Evolutionary conservation across 2,797 vertebrate species (phyloP).

Genomic region (Pangasius sanitwongsei): DNA sequence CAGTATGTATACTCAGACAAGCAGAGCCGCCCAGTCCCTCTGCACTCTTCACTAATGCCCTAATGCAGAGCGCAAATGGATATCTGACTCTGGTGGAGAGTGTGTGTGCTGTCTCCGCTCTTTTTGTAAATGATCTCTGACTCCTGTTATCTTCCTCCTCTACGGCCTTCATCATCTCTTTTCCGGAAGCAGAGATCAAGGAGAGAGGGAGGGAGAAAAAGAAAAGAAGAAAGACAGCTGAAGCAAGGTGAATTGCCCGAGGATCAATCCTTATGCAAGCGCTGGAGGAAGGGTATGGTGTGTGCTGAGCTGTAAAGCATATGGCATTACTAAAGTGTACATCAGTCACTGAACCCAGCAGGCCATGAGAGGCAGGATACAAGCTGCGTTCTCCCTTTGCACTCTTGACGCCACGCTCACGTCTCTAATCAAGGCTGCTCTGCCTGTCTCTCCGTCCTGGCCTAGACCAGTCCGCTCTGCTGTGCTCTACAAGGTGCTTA

Average conservation of each 20-base stretch:
- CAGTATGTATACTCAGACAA: background rate
- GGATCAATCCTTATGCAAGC: constrained; percentile 42
- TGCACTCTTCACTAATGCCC: constrained; percentile 1
- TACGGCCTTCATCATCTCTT: constrained; percentile 25
- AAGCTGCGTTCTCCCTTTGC: constrained; percentile 20
- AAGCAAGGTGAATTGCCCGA: constrained; percentile 32
- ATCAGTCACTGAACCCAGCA: constrained; percentile 59
- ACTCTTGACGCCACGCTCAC: constrained; percentile 16
- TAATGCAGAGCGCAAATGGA: constrained; percentile 37
- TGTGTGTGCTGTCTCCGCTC: constrained; percentile 32
- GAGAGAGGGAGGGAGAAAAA: background rate
- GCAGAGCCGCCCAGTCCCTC: constrained; percentile 1
- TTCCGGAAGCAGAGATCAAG: constrained; percentile 43
- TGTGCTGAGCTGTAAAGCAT: constrained; percentile 64
- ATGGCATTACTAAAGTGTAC: constrained; percentile 62
- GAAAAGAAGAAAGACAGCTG: constrained; percentile 18
- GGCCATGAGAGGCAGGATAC: constrained; percentile 41
- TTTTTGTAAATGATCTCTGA: constrained; percentile 32
- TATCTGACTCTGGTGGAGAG: constrained; percentile 28
- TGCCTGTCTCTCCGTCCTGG: constrained; percentile 25
- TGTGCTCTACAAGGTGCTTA: constrained; percentile 52
- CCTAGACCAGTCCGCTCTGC: constrained; percentile 21
- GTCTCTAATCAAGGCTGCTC: constrained; percentile 43
- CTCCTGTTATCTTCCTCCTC: constrained; percentile 44
- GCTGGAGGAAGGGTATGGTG: constrained; percentile 50